Conservation (phyloP, 1,140 invertebrate genomes). For the Seison nebaliae region DNA sequence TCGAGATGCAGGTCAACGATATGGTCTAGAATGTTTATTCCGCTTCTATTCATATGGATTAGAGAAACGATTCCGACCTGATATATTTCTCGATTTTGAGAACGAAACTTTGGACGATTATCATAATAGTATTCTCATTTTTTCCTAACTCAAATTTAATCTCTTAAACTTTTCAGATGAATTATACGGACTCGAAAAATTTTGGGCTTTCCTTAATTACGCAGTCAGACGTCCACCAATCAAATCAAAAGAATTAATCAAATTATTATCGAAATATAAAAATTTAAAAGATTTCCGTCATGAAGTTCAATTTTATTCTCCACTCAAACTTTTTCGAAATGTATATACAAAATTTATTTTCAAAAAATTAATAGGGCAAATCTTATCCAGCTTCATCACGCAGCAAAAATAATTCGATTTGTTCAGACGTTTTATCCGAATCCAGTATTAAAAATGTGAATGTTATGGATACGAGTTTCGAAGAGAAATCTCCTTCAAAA, state of each 20-base stretch:
- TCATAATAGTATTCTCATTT: conserved; percentile 28
- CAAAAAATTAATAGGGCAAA: too few species aligned
- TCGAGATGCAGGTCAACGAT: conserved; percentile 56
- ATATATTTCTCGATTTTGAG: conserved; percentile 81
- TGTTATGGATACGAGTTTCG: too few species aligned
- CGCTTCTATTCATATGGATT: conserved; percentile 93
- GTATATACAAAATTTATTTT: too few species aligned
- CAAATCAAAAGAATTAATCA: conserved; percentile 45
- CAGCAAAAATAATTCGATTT: too few species aligned
- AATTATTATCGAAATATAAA: conserved; percentile 59
- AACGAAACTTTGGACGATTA: conserved; percentile 67
- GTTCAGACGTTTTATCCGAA: too few species aligned
- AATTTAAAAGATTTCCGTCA: conserved; percentile 73
- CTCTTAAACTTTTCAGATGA: conserved; percentile 39
- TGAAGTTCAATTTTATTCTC: too few species aligned
- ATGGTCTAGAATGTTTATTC: conserved; percentile 74
- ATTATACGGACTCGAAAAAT: conserved; percentile 88
- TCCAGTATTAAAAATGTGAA: too few species aligned
- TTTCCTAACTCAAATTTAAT: conserved; percentile 1
- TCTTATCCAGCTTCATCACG: too few species aligned
- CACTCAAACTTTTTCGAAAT: too few species aligned
- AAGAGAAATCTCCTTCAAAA: too few species aligned
- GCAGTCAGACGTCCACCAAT: conserved; percentile 34
- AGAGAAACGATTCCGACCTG: conserved; percentile 67
- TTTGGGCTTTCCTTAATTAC: conserved; percentile 80